Percentiles rank a stretch among this genome's conserved stretches.
Evolutionary conservation across 2,888 invertebrate genomes (phyloP).

Genomic region (Lepidocyrtoides sp.): DNA sequence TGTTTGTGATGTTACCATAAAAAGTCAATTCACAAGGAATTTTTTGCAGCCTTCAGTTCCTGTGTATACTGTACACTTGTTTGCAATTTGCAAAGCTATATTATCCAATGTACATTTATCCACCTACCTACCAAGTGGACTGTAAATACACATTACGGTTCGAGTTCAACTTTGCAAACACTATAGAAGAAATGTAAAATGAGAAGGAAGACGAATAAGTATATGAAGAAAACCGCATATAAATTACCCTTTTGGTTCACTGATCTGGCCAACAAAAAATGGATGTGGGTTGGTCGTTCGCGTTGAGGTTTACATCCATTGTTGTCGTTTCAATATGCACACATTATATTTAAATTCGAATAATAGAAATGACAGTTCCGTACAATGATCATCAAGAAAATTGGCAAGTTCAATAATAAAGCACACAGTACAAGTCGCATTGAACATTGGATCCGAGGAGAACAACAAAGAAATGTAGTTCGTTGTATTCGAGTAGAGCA

Average conservation of each 20-base stretch:
- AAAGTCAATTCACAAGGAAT: too few relatives aligned
- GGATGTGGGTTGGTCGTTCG: constrained; percentile 48
- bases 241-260: constrained; percentile 44
- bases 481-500: constrained; percentile 40
- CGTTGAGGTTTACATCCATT: neutral
- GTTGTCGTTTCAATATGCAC: neutral
- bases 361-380: neutral
- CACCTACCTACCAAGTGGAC: too few relatives aligned
- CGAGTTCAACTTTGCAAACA: neutral
- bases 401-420: neutral
- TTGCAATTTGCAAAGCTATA: too few relatives aligned
- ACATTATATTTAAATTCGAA: neutral
- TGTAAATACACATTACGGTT: neutral
- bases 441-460: neutral
- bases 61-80: too few relatives aligned
- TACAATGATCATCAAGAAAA: neutral
- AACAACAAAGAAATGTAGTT: neutral
- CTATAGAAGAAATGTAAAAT: neutral
- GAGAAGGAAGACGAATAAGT: neutral
- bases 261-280: constrained; percentile 45
- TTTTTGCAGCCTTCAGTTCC: too few relatives aligned
- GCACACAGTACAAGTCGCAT: neutral
- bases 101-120: too few relatives aligned
- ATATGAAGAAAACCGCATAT: neutral
- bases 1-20: too few relatives aligned